phyloP scores from a whole-genome alignment of 2,888 invertebrate species.

The Clusia tigrina region DNA sequence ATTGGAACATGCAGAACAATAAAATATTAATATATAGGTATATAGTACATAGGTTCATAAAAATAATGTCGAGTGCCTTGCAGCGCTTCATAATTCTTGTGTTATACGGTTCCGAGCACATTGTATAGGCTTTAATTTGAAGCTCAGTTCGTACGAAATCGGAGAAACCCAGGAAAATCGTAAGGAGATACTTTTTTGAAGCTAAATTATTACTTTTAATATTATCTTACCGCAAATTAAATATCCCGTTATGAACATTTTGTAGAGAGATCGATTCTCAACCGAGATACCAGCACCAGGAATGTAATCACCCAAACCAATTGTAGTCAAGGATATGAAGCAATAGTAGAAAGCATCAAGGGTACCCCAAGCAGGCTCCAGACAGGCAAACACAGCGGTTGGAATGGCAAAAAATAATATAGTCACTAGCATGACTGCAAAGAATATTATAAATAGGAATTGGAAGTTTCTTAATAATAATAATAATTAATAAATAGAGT shows the following conservation, averaged over 20 bases:
- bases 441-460: neutral
- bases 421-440: conserved; percentile 67
- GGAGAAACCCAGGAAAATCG: too few relatives aligned
- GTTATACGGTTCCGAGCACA: too few relatives aligned
- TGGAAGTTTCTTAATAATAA: neutral
- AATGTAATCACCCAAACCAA: conserved; percentile 89
- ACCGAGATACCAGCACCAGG: conserved; percentile 78
- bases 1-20: too few relatives aligned
- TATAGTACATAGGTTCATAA: neutral
- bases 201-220: too few relatives aligned
- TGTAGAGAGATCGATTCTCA: conserved; percentile 81
- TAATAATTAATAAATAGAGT: neutral
- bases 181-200: too few relatives aligned
- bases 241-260: conserved; percentile 81
- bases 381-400: conserved; percentile 74
- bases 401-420: conserved; percentile 77
- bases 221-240: conserved; percentile 50
- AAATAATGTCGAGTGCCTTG: too few relatives aligned
- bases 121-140: too few relatives aligned
- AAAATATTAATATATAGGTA: neutral
- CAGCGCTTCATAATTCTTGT: too few relatives aligned
- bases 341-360: conserved; percentile 91
- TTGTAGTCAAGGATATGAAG: conserved; percentile 88
- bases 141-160: too few relatives aligned
- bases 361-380: conserved; percentile 85